Conservation (phyloP, 2,797 vertebrate genomes). For the Chiroxiphia lanceolata region DNA sequence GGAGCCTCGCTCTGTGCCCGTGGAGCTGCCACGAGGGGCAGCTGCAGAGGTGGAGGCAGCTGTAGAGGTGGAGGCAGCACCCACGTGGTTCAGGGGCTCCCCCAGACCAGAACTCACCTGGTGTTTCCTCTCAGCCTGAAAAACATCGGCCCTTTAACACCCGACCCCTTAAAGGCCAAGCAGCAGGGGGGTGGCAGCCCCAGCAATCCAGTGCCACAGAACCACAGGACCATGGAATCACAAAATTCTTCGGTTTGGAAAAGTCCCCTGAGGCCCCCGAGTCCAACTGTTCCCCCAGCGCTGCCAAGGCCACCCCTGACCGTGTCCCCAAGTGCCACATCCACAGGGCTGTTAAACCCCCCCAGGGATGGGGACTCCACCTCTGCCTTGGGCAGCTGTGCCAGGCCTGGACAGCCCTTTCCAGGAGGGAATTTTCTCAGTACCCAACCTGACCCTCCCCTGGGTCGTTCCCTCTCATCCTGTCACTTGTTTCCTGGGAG, state of each 20-base stretch:
- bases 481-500: neutral
- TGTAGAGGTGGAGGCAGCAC: no score
- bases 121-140: neutral
- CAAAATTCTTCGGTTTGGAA: neutral
- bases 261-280: neutral
- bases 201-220: neutral
- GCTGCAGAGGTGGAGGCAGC: no score
- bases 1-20: no score
- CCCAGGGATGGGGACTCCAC: neutral
- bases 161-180: rapidly evolving
- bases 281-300: neutral
- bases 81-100: neutral
- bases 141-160: neutral
- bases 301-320: neutral
- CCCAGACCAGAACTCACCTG: neutral
- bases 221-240: rapidly evolving
- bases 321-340: no score
- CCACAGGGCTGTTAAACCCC: neutral
- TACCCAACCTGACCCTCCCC: neutral
- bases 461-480: neutral
- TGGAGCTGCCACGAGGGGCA: neutral
- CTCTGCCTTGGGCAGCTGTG: neutral
- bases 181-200: neutral
- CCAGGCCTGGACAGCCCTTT: neutral
- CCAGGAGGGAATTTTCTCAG: neutral